Evolutionary conservation across 2,113 vertebrate genomes (phyloP).

Genomic region (Isichthys henryi): DNA sequence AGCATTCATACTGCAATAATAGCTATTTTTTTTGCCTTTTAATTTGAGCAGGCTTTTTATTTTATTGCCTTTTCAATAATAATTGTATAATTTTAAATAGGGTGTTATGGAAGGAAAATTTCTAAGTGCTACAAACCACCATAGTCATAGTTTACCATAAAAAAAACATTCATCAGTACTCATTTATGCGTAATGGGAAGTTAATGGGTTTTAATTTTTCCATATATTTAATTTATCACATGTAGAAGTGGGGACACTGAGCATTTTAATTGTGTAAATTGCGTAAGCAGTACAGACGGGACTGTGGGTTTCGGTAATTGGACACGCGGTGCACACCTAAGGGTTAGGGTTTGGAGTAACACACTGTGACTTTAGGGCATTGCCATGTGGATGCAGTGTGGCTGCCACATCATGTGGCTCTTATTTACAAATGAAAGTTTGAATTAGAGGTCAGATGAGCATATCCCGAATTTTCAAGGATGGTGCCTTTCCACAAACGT

Average conservation of each 20-base stretch:
- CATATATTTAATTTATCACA: background rate
- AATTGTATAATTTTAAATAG: background rate
- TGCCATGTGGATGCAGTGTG: background rate
- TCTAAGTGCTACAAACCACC: background rate
- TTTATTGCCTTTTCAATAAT: slow-evolving; percentile 16
- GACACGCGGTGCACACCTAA: background rate
- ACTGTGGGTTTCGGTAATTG: background rate
- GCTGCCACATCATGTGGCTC: background rate
- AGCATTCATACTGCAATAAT: background rate
- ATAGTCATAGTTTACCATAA: background rate
- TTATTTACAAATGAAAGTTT: background rate
- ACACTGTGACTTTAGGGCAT: background rate
- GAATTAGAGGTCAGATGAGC: background rate
- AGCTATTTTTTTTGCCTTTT: slow-evolving; percentile 12
- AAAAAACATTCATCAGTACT: background rate
- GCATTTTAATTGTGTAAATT: background rate
- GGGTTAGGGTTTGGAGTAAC: background rate
- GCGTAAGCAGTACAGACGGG: background rate
- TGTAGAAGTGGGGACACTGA: background rate
- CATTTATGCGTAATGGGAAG: background rate
- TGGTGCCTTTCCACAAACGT: background rate
- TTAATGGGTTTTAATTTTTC: background rate
- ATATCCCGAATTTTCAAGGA: background rate
- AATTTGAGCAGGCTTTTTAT: background rate
- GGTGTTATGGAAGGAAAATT: background rate